Evolutionary conservation across 2,888 invertebrate genomes (phyloP).

Genomic region (Andrena dorsata): DNA sequence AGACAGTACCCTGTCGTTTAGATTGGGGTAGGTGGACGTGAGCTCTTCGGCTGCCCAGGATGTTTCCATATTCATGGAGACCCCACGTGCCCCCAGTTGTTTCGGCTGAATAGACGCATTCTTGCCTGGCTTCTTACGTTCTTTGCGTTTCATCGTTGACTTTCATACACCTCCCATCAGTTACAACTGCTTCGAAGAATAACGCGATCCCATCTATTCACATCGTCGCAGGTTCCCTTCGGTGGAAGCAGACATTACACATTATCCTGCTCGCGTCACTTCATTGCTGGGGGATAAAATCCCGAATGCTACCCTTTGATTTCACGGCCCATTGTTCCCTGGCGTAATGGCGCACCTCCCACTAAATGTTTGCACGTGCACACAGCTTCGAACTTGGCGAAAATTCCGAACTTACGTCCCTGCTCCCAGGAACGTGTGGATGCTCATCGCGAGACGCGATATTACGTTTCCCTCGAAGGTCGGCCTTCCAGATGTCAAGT

Average conservation of each 20-base stretch:
- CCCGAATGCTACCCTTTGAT: neutral
- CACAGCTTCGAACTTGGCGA: neutral
- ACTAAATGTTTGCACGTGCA: slow-evolving; percentile 1
- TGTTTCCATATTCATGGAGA: slow-evolving; percentile 86
- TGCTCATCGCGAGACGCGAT: slow-evolving; percentile 5
- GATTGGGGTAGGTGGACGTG: slow-evolving; percentile 70
- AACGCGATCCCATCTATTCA: neutral
- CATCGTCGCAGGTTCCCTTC: neutral
- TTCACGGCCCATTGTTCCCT: slow-evolving; percentile 22
- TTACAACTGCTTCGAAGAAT: neutral
- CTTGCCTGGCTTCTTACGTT: slow-evolving; percentile 24
- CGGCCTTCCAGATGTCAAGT: slow-evolving; percentile 56
- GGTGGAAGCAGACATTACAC: neutral
- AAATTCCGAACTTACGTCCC: neutral
- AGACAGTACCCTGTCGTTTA: slow-evolving; percentile 76
- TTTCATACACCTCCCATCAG: neutral
- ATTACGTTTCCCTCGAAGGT: slow-evolving; percentile 20
- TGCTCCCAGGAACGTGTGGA: neutral
- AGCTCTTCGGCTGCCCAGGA: slow-evolving; percentile 87
- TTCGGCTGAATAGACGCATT: slow-evolving; percentile 72
- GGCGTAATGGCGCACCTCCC: neutral
- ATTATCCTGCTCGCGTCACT: neutral
- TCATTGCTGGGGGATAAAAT: neutral
- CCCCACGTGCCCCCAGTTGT: slow-evolving; percentile 79
- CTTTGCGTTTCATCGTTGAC: slow-evolving; percentile 44